Conservation (phyloP, 2,113 vertebrate genomes). For the Gopherus evgoodei region DNA sequence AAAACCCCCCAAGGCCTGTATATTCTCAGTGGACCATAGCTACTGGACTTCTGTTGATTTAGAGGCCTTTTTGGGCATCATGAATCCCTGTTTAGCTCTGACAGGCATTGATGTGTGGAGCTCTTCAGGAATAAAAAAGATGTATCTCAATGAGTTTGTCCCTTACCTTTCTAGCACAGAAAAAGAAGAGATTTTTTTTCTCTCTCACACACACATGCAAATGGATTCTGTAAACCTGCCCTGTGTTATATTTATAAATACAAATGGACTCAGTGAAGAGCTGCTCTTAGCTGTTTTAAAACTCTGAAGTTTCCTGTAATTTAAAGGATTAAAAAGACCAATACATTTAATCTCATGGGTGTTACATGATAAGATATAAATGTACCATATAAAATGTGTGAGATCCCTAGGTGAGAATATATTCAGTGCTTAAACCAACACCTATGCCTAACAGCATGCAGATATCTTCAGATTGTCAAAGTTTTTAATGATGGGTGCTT, state of each 20-base stretch:
- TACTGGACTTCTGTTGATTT: background rate
- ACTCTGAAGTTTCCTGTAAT: background rate
- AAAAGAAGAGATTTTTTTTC: background rate
- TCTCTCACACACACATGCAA: background rate
- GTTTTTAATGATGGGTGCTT: background rate
- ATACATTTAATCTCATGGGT: background rate
- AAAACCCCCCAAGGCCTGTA: background rate
- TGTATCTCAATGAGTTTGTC: background rate
- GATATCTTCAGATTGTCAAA: background rate
- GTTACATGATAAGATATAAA: background rate
- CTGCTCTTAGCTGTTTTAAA: background rate
- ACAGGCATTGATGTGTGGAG: background rate
- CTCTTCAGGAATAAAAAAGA: background rate
- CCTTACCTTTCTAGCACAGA: background rate
- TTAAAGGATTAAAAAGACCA: background rate
- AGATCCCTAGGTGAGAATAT: constrained; percentile 25
- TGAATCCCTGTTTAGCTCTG: background rate
- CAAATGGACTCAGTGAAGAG: background rate
- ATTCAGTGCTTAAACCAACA: constrained; percentile 40
- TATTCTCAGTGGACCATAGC: background rate
- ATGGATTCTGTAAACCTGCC: background rate
- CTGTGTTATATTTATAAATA: background rate
- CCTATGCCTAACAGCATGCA: background rate
- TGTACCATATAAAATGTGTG: background rate
- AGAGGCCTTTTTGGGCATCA: background rate